Evolutionary conservation across 2,797 vertebrate genomes (phyloP), one percentile per base, ranked within the genome.

Genomic region (Huso huso): DNA sequence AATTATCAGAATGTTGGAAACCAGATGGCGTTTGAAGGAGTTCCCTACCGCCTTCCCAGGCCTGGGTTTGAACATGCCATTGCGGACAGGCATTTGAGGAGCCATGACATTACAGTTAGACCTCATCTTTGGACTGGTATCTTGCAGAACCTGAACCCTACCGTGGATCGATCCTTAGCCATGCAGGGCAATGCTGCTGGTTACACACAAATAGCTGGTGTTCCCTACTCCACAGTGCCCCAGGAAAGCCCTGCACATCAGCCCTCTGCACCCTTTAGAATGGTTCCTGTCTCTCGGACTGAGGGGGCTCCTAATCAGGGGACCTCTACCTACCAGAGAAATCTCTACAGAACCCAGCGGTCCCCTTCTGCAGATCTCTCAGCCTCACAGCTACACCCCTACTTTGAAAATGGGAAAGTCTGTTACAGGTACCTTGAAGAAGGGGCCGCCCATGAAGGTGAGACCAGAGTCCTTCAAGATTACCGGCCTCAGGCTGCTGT

Each of bases 401-500:
- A 84, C 67, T 73, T 85, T 64, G 81, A 84, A 68, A 83, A 81
- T 8, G 79, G 84, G 15, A 86, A 80, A 15, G 72, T 83, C n/a
- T 83, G 79, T 59, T 85, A 86, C 71, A 81, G 78, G 7, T 68
- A 81, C 64, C 64, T 78, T 63, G 79, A 79, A 58, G 52, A 75
- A 74, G 64, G 75, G 78, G n/a, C 74, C 64, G 6, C 69, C 65
- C 8, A 73, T 67, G 49, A 66, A 53, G 53, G 68, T 11, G 63
- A 50, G 51, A 51, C 65, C 52, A 48, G 65, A 66, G 6, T 6
- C 15, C 6, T 57, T 2, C 51, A 11, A 13, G 58, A 68, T 6
- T 18, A 66, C 18, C 73, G 65, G 65, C 55, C 48, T 10, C 67
- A 72, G 49, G 37, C 62, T 10, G 9, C 52, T 10, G 52, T 10